Evolutionary conservation across 2,797 vertebrate genomes (phyloP), one percentile per base, ranked within the genome.

Genomic region (Spinus pinus): DNA sequence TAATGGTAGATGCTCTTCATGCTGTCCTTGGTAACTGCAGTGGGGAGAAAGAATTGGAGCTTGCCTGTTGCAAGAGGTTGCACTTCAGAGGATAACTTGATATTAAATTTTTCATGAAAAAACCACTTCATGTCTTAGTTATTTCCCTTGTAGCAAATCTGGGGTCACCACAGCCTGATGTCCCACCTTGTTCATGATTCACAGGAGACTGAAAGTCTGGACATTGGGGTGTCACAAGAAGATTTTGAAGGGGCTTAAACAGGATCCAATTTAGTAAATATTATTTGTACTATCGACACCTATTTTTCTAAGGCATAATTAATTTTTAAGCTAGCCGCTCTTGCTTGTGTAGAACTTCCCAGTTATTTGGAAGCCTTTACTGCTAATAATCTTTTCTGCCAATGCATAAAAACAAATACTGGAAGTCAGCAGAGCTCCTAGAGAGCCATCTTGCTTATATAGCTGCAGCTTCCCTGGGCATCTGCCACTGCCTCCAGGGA

Each of bases 401-500:
- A 72, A 74, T 65, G 83, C 47, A 60, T 44, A 67, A 91, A 91
- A 87, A 53, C 46, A 90, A 95, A 85, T 79, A 8, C 42, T 31
- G 27, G 54, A 69, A 89, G 73, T 42, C 41, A 89, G 61, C 65
- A 75, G 70, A 86, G 46, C 72, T 94, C 81, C 90, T 72, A 82
- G 75, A 88, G 87, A 80, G 65, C 31, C 81, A 88, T 84, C 53
- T 73, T 95, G 93, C 94, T 95, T 96, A 58, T 83, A 77, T 96
- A 94, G 92, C 84, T 95, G 79, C 62, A 81, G 75, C 61, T 85
- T 96, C 83, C 86, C 82, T 61, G 85, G 72, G 83, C 71, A 65
- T 93, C 54, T 92, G 87, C 81, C 85, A 65, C 84, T 4, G 84
- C 89, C 90, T 92, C 92, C 80, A 87, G 95, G 88, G 93, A 95